Evolutionary conservation across 2,888 invertebrate species (phyloP).

Genomic region (Limnephilus marmoratus): DNA sequence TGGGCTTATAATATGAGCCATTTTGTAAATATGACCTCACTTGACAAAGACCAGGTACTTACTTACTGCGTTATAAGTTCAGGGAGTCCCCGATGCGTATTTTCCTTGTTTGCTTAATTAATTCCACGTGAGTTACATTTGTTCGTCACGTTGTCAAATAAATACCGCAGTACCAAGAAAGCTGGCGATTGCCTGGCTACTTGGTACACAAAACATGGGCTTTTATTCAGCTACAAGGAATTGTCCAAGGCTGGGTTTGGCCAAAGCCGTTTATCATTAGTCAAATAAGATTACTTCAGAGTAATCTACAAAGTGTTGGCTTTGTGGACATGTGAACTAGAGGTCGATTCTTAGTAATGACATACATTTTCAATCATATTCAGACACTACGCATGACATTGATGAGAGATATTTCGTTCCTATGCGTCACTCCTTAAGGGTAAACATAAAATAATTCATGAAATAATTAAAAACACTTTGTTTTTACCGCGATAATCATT

Average conservation of each 20-base stretch:
- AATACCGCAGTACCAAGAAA: background rate
- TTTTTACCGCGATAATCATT: no score
- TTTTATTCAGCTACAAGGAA: background rate
- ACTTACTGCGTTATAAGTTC: background rate
- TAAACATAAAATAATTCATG: no score
- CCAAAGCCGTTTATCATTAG: background rate
- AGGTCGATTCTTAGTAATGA: background rate
- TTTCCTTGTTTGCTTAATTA: background rate
- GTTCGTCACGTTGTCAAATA: background rate
- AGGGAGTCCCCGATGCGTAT: background rate
- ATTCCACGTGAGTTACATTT: background rate
- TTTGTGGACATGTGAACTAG: background rate
- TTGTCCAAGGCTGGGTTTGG: background rate
- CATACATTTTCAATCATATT: background rate
- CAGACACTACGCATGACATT: no score
- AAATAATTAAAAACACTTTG: no score
- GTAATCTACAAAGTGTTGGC: background rate
- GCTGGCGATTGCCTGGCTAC: background rate
- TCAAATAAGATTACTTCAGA: background rate
- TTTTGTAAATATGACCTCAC: background rate
- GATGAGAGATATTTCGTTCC: no score
- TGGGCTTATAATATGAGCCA: background rate
- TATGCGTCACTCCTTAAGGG: no score
- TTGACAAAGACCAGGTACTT: background rate
- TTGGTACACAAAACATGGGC: constrained; percentile 6